These are phyloP conservation scores for Pterophyllum scalare DNA, from an alignment of 2,113 vertebrate species.

Conservation along the genomic window DNA sequence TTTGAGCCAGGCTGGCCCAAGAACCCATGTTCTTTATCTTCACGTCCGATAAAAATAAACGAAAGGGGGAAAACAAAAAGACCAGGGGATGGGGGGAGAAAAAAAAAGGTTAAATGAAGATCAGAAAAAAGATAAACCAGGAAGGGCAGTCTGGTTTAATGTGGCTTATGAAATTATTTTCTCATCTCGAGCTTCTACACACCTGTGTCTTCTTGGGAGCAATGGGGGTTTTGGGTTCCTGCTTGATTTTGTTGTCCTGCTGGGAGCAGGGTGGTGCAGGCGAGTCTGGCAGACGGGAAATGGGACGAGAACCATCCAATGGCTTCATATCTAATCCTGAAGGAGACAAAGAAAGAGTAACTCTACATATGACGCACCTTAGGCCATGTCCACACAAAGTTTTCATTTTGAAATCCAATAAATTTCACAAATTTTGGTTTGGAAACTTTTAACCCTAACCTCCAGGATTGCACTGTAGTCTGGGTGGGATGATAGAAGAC, in stretches of 20 bases:
- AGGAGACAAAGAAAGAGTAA: not conserved
- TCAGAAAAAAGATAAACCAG: not conserved
- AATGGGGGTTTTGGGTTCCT: slow-evolving; percentile 87
- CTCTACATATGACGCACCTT: not conserved
- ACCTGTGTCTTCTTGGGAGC: slow-evolving; percentile 88
- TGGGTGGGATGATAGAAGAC: not conserved
- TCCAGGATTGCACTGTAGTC: not conserved
- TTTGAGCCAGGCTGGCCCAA: slow-evolving; percentile 92
- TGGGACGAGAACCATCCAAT: slow-evolving; percentile 81
- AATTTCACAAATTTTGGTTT: not conserved
- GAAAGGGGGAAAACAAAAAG: not conserved
- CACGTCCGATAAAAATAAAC: slow-evolving; percentile 44
- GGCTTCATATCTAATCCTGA: slow-evolving; percentile 87
- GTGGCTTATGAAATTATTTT: not conserved
- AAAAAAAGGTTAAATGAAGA: not conserved
- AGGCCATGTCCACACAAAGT: not conserved
- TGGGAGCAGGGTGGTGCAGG: slow-evolving; percentile 74
- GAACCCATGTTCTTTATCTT: slow-evolving; percentile 92
- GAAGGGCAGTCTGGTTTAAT: not conserved
- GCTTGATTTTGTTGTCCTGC: slow-evolving; percentile 87
- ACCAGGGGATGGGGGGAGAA: too few species aligned
- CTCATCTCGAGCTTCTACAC: not conserved
- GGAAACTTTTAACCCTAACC: not conserved
- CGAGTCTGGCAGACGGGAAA: slow-evolving; percentile 83
- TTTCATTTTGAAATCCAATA: not conserved